A percentile compares a stretch with the other conserved stretches of the same genome.
Evolutionary conservation across 2,888 invertebrate species (phyloP).

Genomic region (Tipula vernalis): DNA sequence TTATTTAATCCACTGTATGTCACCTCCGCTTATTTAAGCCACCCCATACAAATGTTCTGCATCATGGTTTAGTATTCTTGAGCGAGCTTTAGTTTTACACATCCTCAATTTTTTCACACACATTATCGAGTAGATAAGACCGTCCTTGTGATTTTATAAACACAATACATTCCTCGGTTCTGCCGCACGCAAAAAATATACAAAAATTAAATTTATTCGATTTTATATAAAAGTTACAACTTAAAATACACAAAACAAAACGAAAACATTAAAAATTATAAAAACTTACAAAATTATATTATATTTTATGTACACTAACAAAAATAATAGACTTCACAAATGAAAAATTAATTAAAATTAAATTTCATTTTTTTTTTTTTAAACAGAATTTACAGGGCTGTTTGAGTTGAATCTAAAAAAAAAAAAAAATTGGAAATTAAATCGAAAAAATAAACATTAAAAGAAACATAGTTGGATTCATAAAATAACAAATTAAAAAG

Average conservation of each 20-base stretch:
- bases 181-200: conserved; percentile 17
- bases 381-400: not conserved
- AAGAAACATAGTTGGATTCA: not conserved
- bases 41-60: not conserved
- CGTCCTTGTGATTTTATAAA: conserved; percentile 23
- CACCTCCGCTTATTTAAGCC: not conserved
- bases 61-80: not conserved
- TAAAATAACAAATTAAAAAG: not conserved
- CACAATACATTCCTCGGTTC: conserved; percentile 31
- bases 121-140: not conserved
- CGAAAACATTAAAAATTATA: not conserved
- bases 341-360: not conserved
- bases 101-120: not conserved
- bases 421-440: not conserved
- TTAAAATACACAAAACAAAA: not conserved
- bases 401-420: not conserved
- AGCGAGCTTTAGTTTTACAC: not conserved
- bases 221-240: not conserved
- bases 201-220: not conserved
- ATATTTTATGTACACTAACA: not conserved
- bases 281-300: not conserved
- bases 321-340: not conserved
- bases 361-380: not conserved
- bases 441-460: not conserved
- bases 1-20: not conserved